Evolutionary conservation across 2,113 vertebrate genomes (phyloP).

Genomic region (Burhinus oedicnemus): DNA sequence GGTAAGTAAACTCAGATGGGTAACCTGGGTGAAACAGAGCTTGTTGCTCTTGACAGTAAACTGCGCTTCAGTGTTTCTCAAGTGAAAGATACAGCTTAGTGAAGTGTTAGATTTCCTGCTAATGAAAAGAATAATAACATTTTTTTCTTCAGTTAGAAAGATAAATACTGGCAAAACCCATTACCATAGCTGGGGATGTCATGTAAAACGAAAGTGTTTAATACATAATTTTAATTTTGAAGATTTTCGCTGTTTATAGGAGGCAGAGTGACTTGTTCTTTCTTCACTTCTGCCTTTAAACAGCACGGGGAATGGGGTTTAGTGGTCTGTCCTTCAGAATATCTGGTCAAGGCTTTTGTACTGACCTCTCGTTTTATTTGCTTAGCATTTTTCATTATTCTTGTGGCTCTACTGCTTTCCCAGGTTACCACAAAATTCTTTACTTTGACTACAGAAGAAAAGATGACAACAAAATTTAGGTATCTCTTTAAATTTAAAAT

Average conservation of each 20-base stretch:
- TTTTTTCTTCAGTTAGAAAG: background rate
- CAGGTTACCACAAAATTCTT: background rate
- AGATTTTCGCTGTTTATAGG: background rate
- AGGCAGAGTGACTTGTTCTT: background rate
- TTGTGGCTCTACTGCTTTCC: background rate
- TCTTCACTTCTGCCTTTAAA: background rate
- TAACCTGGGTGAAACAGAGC: background rate
- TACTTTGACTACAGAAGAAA: rapidly evolving
- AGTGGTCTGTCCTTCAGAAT: background rate
- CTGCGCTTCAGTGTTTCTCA: background rate
- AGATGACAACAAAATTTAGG: rapidly evolving
- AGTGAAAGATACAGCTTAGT: background rate
- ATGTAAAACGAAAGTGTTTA: rapidly evolving
- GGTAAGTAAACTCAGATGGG: background rate
- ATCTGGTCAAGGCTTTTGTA: background rate
- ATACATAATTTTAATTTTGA: rapidly evolving
- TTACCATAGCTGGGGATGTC: background rate
- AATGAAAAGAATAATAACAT: background rate
- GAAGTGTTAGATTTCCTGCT: background rate
- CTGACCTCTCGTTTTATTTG: rapidly evolving
- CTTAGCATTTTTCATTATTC: background rate
- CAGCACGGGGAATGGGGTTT: background rate
- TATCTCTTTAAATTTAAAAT: background rate
- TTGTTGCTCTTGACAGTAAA: background rate
- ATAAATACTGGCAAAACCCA: background rate